phyloP scores from a whole-genome alignment of 2,888 invertebrate genomes.

The Chloromyia formosa region DNA sequence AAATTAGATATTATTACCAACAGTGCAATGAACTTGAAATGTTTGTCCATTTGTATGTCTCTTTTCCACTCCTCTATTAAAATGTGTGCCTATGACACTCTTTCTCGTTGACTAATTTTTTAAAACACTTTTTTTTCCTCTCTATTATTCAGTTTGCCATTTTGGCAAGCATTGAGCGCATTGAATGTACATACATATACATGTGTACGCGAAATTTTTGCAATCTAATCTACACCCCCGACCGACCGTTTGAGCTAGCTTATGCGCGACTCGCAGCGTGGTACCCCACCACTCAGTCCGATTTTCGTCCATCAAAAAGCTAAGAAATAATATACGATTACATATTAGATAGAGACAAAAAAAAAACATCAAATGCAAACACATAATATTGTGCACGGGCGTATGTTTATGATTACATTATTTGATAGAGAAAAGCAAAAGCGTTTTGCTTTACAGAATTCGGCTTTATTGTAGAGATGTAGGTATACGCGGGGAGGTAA shows the following conservation, averaged over 20 bases:
- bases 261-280: background rate
- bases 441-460: conserved; percentile 31
- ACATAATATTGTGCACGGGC: background rate
- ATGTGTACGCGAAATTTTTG: conserved; percentile 17
- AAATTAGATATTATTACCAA: conserved; percentile 25
- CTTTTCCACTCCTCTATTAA: background rate
- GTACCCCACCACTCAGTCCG: background rate
- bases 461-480: background rate
- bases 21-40: conserved; percentile 43
- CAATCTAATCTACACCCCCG: conserved; percentile 33
- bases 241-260: background rate
- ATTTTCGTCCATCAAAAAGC: background rate
- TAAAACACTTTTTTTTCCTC: conserved; percentile 14
- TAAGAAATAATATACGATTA: conserved; percentile 1
- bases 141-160: conserved; percentile 16
- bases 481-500: background rate
- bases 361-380: conserved; percentile 30
- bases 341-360: background rate
- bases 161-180: conserved; percentile 7
- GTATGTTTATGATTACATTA: background rate
- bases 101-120: conserved; percentile 27
- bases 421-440: conserved; percentile 33
- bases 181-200: background rate
- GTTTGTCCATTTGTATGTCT: conserved; percentile 2
- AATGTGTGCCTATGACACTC: conserved; percentile 11